Percentiles rank a stretch among this genome's conserved stretches.
Evolutionary conservation across 2,113 vertebrate species (phyloP).

Genomic region (Ophthalmotilapia sp.): DNA sequence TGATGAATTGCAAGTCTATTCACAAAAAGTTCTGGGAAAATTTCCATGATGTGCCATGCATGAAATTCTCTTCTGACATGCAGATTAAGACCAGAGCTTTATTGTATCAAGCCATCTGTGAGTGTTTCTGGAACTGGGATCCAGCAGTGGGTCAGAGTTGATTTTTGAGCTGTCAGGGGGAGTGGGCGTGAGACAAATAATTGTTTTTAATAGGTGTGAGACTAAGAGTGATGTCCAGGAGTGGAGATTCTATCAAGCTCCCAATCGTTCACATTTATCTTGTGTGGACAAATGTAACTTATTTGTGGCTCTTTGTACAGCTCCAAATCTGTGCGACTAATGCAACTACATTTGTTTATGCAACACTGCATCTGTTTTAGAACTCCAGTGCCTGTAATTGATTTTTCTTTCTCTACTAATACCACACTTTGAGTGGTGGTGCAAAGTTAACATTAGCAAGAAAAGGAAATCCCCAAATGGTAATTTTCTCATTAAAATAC

Average conservation of each 20-base stretch:
- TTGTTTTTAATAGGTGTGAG: slow-evolving; percentile 33
- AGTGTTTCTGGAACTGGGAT: slow-evolving; percentile 24
- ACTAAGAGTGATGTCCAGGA: neutral
- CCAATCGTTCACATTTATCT: neutral
- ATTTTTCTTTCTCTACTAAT: neutral
- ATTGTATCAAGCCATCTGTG: slow-evolving; percentile 20
- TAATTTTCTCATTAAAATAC: slow-evolving; percentile 15
- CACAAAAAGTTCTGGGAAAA: neutral
- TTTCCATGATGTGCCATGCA: slow-evolving; percentile 12
- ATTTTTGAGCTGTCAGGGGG: slow-evolving; percentile 7
- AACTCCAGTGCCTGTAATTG: neutral
- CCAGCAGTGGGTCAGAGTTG: slow-evolving; percentile 29
- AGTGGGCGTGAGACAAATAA: slow-evolving; percentile 30
- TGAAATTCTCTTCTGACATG: slow-evolving; percentile 21
- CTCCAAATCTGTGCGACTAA: neutral
- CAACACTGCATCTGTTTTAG: neutral
- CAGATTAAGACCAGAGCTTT: slow-evolving; percentile 2
- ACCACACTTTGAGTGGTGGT: neutral
- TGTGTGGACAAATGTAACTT: neutral
- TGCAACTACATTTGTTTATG: neutral
- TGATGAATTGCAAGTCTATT: neutral
- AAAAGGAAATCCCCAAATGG: neutral
- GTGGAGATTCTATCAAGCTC: neutral
- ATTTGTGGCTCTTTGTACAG: neutral
- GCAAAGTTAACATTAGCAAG: neutral